phyloP scores from a whole-genome alignment of 2,888 invertebrate genomes.

The Tubulanus polymorphus region DNA sequence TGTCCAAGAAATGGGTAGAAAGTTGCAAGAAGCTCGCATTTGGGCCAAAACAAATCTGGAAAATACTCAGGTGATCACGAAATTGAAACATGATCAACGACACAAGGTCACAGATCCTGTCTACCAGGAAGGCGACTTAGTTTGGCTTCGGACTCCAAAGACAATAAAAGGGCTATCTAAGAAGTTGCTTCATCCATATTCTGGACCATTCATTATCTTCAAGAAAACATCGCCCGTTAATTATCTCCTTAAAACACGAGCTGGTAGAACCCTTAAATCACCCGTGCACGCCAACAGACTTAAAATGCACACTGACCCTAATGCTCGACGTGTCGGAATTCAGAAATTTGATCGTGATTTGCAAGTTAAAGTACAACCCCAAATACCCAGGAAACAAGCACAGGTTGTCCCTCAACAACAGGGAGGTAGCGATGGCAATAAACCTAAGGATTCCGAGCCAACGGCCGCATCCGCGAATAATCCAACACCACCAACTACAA shows the following conservation, averaged over 20 bases:
- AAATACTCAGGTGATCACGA: constrained; percentile 2
- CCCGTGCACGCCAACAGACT: constrained; percentile 4
- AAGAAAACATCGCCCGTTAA: constrained; percentile 6
- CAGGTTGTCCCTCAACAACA: too few species aligned
- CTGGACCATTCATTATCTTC: constrained; percentile 15
- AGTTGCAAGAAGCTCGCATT: background rate
- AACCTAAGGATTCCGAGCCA: too few species aligned
- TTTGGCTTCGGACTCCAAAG: constrained; percentile 5
- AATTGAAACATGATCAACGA: constrained; percentile 8
- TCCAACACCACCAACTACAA: too few species aligned
- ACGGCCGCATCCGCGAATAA: too few species aligned
- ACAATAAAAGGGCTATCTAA: constrained; percentile 8
- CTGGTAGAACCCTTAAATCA: constrained; percentile 1
- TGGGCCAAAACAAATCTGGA: constrained; percentile 3
- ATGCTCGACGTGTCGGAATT: too few species aligned
- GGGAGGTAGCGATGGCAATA: too few species aligned
- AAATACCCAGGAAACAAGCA: too few species aligned
- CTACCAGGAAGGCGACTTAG: constrained; percentile 9
- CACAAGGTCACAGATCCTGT: constrained; percentile 4
- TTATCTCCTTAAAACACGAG: constrained; percentile 2
- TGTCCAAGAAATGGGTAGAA: background rate
- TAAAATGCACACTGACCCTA: constrained; percentile 6
- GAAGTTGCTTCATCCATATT: constrained; percentile 7
- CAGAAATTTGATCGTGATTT: too few species aligned
- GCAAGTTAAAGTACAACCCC: too few species aligned